phyloP scores from a whole-genome alignment of 2,113 vertebrate species.

The Phylloscopus trochilus region DNA sequence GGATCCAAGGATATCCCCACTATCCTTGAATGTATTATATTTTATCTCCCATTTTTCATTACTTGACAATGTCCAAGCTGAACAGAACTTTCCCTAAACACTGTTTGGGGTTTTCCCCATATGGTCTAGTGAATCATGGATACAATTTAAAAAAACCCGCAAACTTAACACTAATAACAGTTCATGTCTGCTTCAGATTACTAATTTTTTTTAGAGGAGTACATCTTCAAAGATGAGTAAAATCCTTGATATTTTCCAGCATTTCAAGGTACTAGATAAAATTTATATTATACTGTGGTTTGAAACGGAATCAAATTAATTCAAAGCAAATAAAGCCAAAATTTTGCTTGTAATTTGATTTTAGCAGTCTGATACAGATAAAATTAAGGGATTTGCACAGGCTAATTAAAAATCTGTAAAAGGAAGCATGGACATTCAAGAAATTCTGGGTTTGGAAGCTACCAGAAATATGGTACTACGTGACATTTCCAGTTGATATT shows the following conservation, averaged over 20 bases:
- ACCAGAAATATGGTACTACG: not conserved
- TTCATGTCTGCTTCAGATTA: not conserved
- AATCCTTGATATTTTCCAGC: not conserved
- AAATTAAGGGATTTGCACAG: not conserved
- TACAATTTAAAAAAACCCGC: not conserved
- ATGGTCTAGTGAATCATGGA: not conserved
- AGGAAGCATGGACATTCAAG: not conserved
- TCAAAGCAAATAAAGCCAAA: not conserved
- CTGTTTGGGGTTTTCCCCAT: not conserved
- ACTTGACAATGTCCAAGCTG: not conserved
- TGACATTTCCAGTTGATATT: not conserved
- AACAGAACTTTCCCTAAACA: not conserved
- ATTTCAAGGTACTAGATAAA: not conserved
- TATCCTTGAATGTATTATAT: not conserved
- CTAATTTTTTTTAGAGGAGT: not conserved
- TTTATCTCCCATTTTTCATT: not conserved
- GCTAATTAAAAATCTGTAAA: conserved; percentile 6
- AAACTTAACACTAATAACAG: not conserved
- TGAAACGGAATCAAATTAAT: not conserved
- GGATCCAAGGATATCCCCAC: not conserved
- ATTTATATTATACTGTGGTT: not conserved
- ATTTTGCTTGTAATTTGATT: not conserved
- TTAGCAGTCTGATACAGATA: not conserved
- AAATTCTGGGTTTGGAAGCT: not conserved
- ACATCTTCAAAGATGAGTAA: not conserved